phyloP scores from a whole-genome alignment of 2,888 invertebrate genomes.

The Bellardia bayeri region DNA sequence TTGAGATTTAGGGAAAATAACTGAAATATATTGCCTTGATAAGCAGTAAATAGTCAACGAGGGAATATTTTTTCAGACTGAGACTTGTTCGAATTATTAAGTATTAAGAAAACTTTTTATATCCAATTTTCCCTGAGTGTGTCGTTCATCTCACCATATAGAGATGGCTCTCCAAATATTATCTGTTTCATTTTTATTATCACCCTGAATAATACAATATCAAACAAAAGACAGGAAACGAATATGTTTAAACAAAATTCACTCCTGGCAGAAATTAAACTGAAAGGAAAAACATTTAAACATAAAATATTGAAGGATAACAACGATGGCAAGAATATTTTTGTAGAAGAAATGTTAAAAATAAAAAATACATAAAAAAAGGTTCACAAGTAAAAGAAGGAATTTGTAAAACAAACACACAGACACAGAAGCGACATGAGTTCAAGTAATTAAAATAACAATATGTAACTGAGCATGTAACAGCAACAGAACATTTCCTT shows the following conservation, averaged over 20 bases:
- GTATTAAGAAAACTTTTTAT: not conserved
- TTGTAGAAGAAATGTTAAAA: slow-evolving; percentile 31
- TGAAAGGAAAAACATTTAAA: not conserved
- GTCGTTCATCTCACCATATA: not conserved
- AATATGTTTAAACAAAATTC: slow-evolving; percentile 52
- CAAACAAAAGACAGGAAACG: slow-evolving; percentile 24
- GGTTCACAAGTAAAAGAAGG: slow-evolving; percentile 24
- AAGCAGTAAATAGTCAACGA: no score
- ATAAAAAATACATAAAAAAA: slow-evolving; percentile 14
- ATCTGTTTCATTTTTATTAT: slow-evolving; percentile 41
- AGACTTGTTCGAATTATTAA: no score
- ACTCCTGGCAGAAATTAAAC: slow-evolving; percentile 27
- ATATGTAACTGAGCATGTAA: slow-evolving; percentile 7
- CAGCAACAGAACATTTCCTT: slow-evolving; percentile 20
- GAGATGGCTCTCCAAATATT: not conserved
- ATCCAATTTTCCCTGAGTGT: not conserved
- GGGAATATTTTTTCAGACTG: no score
- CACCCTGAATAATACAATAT: slow-evolving; percentile 40
- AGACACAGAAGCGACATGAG: not conserved
- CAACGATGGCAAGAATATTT: slow-evolving; percentile 1
- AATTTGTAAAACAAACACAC: not conserved
- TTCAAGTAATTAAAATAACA: slow-evolving; percentile 62
- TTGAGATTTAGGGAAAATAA: no score
- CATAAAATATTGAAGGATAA: slow-evolving; percentile 47
- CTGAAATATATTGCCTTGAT: no score